Evolutionary conservation across 2,888 invertebrate genomes (phyloP).

Genomic region (Nipponacmea schrenckii): DNA sequence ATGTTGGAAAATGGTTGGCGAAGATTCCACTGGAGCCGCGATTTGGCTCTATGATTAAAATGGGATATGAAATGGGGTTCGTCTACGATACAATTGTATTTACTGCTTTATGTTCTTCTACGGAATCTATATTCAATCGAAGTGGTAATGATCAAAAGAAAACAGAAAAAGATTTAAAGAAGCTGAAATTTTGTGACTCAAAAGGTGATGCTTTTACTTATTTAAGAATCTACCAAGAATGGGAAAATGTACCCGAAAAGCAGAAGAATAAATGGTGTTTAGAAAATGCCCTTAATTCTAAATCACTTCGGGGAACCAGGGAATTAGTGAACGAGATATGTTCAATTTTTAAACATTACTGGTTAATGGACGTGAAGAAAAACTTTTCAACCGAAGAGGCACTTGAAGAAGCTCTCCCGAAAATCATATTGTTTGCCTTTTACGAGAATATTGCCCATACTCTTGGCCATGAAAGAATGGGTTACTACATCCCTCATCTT

Average conservation of each 20-base stretch:
- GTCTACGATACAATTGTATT: slow-evolving; percentile 55
- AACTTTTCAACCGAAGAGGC: slow-evolving; percentile 30
- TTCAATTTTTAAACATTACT: slow-evolving; percentile 42
- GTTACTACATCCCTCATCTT: slow-evolving; percentile 43
- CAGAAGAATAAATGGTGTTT: slow-evolving; percentile 57
- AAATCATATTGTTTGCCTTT: slow-evolving; percentile 48
- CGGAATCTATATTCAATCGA: slow-evolving; percentile 59
- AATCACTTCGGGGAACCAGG: slow-evolving; percentile 51
- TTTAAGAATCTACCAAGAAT: slow-evolving; percentile 52
- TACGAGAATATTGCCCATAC: slow-evolving; percentile 47
- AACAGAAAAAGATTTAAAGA: slow-evolving; percentile 47
- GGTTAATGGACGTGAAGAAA: slow-evolving; percentile 28
- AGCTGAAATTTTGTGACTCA: slow-evolving; percentile 51
- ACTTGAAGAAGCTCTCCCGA: slow-evolving; percentile 34
- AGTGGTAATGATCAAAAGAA: slow-evolving; percentile 49
- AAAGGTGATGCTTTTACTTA: slow-evolving; percentile 58
- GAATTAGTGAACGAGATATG: slow-evolving; percentile 49
- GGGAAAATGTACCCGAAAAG: slow-evolving; percentile 46
- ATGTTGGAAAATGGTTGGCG: slow-evolving; percentile 57
- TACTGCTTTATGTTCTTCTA: slow-evolving; percentile 47
- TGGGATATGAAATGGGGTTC: slow-evolving; percentile 42
- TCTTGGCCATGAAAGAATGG: slow-evolving; percentile 52
- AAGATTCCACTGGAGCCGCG: slow-evolving; percentile 61
- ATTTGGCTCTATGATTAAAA: slow-evolving; percentile 48
- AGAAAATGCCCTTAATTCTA: slow-evolving; percentile 62